phyloP scores from a whole-genome alignment of 2,888 invertebrate genomes.

The Ormyrus thymus region DNA sequence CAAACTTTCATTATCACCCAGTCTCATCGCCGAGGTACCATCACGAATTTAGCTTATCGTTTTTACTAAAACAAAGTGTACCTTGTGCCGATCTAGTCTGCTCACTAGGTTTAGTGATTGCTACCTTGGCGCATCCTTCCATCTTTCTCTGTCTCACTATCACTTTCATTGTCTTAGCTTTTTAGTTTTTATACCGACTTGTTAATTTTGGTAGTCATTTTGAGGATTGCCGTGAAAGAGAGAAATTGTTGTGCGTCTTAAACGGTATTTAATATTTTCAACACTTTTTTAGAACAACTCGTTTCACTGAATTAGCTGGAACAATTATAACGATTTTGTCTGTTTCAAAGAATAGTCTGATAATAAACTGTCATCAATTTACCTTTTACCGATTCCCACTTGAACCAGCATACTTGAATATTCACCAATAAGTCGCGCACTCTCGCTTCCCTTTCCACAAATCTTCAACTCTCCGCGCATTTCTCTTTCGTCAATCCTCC shows the following conservation, averaged over 20 bases:
- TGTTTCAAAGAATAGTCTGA: no score
- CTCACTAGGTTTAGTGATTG: slow-evolving; percentile 17
- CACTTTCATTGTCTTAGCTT: slow-evolving; percentile 28
- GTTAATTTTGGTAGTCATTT: no score
- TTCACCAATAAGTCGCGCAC: background rate
- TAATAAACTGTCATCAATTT: no score
- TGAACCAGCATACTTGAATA: no score
- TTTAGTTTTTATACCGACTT: background rate
- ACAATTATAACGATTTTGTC: no score
- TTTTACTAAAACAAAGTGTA: slow-evolving; percentile 15
- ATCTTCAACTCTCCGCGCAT: slow-evolving; percentile 6
- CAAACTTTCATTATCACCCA: slow-evolving; percentile 29
- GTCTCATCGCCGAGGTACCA: slow-evolving; percentile 30
- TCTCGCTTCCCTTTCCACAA: background rate
- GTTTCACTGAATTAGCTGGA: no score
- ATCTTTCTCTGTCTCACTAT: slow-evolving; percentile 16
- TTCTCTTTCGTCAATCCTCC: slow-evolving; percentile 12
- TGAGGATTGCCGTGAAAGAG: no score
- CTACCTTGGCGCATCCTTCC: slow-evolving; percentile 11
- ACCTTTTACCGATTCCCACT: no score
- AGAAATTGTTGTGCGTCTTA: no score
- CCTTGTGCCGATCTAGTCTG: background rate
- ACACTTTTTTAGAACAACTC: no score
- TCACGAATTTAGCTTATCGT: slow-evolving; percentile 47
- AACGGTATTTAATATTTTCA: no score